Evolutionary conservation across 2,113 vertebrate genomes (phyloP).

Genomic region (Isurus oxyrinchus): DNA sequence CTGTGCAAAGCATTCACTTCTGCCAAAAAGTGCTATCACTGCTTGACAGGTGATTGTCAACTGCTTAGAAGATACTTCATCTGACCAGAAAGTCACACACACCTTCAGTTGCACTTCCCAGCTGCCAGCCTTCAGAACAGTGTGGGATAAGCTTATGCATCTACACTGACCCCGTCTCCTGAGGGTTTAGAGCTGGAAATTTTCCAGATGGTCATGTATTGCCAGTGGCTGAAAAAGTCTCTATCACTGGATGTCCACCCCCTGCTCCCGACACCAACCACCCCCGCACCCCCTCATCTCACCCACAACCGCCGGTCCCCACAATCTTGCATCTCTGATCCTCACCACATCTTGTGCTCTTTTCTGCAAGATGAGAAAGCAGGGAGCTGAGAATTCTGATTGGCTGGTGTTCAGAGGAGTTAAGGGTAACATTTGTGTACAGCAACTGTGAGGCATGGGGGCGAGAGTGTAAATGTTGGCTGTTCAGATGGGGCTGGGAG

Average conservation of each 20-base stretch:
- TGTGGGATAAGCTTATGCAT: no score
- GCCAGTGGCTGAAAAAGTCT: neutral
- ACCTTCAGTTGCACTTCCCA: no score
- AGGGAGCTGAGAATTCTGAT: neutral
- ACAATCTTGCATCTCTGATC: neutral
- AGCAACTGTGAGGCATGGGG: neutral
- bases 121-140: no score
- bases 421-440: neutral
- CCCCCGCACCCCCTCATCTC: no score
- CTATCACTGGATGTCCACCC: neutral
- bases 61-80: no score
- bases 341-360: neutral
- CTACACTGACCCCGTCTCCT: no score
- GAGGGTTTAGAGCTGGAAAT: no score
- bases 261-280: neutral
- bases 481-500: neutral
- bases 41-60: no score
- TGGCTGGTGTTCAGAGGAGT: neutral
- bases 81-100: no score
- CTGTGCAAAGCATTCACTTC: no score
- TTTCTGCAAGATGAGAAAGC: neutral
- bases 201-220: neutral
- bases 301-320: no score
- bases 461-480: neutral
- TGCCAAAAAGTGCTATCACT: no score